These are phyloP conservation scores for Saturnia japonica DNA, from an alignment of 2,888 invertebrate species.

Conservation along the genomic window DNA sequence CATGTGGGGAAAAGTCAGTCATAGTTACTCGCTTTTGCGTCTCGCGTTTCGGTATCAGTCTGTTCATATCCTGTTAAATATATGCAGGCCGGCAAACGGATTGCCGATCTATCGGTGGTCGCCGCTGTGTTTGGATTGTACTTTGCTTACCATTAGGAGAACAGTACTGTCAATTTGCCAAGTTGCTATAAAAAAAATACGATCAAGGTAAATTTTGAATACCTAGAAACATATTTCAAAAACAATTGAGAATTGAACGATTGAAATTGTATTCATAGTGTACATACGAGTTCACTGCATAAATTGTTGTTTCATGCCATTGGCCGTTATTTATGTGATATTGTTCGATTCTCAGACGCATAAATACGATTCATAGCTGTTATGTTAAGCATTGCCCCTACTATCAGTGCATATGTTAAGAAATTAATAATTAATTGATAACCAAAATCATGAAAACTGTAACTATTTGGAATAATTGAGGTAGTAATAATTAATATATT, in stretches of 20 bases:
- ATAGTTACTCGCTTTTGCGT: no score
- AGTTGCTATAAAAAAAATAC: no score
- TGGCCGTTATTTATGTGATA: slow-evolving; percentile 60
- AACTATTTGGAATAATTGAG: background rate
- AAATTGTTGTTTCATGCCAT: slow-evolving; percentile 60
- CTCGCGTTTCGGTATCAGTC: no score
- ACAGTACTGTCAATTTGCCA: no score
- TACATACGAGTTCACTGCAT: slow-evolving; percentile 33
- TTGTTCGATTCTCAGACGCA: slow-evolving; percentile 60
- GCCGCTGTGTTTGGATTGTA: no score
- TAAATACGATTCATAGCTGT: slow-evolving; percentile 52
- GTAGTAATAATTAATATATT: no score
- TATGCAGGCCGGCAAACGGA: no score
- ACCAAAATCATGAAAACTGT: background rate
- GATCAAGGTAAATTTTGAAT: no score
- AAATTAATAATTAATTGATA: background rate
- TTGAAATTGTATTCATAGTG: background rate
- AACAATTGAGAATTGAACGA: background rate
- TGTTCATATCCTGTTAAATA: no score
- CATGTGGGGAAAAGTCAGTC: no score
- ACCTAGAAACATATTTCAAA: background rate
- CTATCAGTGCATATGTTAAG: slow-evolving; percentile 25
- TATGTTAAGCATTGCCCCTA: slow-evolving; percentile 25
- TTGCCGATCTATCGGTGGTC: no score
- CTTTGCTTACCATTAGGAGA: no score